A percentile compares a stretch with the other conserved stretches of the same genome.
phyloP scores from a whole-genome alignment of 1,140 invertebrate genomes.

The Apolygus lucorum region DNA sequence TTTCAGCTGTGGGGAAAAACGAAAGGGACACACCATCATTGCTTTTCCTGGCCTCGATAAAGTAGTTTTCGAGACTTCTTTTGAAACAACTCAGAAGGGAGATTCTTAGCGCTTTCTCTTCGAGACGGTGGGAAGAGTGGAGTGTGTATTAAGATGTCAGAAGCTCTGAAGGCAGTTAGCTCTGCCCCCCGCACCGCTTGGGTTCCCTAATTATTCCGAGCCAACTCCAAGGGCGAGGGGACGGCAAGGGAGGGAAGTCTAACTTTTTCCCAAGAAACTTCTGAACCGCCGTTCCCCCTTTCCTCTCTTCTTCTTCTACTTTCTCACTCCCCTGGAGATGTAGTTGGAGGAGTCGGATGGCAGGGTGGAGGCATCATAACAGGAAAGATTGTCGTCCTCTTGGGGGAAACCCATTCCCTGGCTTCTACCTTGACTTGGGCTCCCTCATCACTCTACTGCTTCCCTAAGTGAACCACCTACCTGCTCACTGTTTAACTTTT shows the following conservation, averaged over 20 bases:
- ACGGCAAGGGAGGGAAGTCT: too few relatives aligned
- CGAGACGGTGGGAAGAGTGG: neutral
- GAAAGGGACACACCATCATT: neutral
- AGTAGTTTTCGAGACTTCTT: conserved; percentile 11
- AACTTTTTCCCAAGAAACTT: conserved; percentile 13
- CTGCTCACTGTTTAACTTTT: conserved; percentile 6
- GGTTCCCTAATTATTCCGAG: conserved; percentile 16
- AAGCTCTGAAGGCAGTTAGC: conserved; percentile 10
- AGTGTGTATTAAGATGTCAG: conserved; percentile 16
- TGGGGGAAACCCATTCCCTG: conserved; percentile 10
- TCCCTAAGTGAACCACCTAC: neutral
- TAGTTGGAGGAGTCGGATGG: neutral
- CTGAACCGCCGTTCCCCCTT: neutral
- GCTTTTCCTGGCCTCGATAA: neutral
- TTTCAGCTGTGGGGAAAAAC: neutral
- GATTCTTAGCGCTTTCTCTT: neutral
- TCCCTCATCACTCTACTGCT: neutral
- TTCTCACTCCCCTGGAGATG: neutral
- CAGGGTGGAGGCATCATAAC: conserved; percentile 13
- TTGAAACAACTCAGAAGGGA: conserved; percentile 3
- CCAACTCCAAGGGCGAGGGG: too few relatives aligned
- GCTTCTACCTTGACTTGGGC: neutral
- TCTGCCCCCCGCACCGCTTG: conserved; percentile 17
- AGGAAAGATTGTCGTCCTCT: conserved; percentile 21
- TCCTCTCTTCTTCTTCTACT: neutral